Base-by-base conservation (phyloP, 2,113 vertebrate genomes). In the Conger conger region DNA sequence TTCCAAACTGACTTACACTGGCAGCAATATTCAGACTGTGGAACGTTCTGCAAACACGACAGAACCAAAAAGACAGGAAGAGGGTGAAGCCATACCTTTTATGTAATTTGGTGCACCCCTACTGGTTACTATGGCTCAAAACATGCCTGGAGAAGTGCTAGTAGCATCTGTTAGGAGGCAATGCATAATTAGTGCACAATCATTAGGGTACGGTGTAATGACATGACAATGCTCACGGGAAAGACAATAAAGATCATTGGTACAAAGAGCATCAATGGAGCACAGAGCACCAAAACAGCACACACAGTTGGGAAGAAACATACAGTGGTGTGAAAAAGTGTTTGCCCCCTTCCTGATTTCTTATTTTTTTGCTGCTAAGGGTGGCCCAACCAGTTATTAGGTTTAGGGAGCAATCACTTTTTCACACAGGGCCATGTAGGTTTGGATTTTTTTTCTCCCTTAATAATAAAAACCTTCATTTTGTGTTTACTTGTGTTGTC, bases 111-210 rank as follows among this genome's bases (percentile, higher is more conserved):
- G 76, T 30, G 11, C 3, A 15, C 20, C 82, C 33, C 73, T 6
- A 45, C 9, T 4, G 30, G 33, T 83, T 17, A 30, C 73, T 83
- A 45, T 4, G 2, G 68, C 54, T 54, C 45, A 11, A 79, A 80
- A 53, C 37, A 20, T 3, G 53, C 78, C 50, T 35, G 76, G 45
- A 80, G 36, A 80, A 60, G 27, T 33, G 60, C n/a, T 37, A 30
- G 77, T 45, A 80, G 83, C 83, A 84, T 84, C 77, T 81, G 84
- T 85, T 11, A 57, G 37, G 42, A 85, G 54, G 84, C 36, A 76
- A 85, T 85, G 38, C 37, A n/a, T 60, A 54, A 85, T 80, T 76
- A 81, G 78, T 16, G 38, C 79, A 81, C 40, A 38, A 73, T 85
- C 78, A 85, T 85, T 80, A 81, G 79, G 84, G 84, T 57, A 63